phyloP scores from a whole-genome alignment of 1,140 invertebrate genomes.

The Aphelenchoides fujianensis region DNA sequence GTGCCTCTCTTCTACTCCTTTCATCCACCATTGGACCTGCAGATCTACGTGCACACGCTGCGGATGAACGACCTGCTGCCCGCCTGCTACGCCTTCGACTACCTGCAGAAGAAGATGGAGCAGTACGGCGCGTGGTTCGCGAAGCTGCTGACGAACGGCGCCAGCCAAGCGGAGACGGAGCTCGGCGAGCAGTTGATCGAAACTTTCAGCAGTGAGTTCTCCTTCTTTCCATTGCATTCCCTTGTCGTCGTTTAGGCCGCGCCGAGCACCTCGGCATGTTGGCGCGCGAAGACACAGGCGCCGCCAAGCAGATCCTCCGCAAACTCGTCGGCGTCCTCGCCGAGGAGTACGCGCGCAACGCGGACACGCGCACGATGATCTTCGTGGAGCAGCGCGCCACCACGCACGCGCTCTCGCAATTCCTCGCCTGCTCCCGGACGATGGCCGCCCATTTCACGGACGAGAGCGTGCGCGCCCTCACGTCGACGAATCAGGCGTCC shows the following conservation, averaged over 20 bases:
- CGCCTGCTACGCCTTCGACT: conserved; percentile 31
- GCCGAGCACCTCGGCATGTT: background rate
- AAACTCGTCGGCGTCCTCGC: conserved; percentile 23
- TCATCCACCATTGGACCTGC: background rate
- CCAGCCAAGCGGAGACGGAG: too few relatives aligned
- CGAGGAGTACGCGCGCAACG: conserved; percentile 33
- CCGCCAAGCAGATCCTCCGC: conserved; percentile 20
- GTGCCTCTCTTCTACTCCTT: background rate
- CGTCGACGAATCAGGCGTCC: conserved; percentile 38
- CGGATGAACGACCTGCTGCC: conserved; percentile 40
- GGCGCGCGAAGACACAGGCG: background rate
- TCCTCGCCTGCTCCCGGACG: conserved; percentile 16
- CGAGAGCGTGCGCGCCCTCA: conserved; percentile 20
- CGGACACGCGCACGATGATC: conserved; percentile 43
- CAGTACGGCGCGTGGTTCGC: too few relatives aligned
- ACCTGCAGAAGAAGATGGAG: conserved; percentile 37
- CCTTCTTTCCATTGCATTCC: too few relatives aligned
- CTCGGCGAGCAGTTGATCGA: too few relatives aligned
- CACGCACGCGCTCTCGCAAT: conserved; percentile 29
- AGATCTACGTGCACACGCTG: conserved; percentile 43
- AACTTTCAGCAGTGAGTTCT: background rate
- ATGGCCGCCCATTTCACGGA: background rate
- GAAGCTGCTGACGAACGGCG: too few relatives aligned
- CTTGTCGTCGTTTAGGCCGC: too few relatives aligned
- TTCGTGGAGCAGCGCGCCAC: conserved; percentile 40